These are phyloP conservation scores for Tauraco erythrolophus DNA, from an alignment of 2,113 vertebrate species.

Conservation along the genomic window DNA sequence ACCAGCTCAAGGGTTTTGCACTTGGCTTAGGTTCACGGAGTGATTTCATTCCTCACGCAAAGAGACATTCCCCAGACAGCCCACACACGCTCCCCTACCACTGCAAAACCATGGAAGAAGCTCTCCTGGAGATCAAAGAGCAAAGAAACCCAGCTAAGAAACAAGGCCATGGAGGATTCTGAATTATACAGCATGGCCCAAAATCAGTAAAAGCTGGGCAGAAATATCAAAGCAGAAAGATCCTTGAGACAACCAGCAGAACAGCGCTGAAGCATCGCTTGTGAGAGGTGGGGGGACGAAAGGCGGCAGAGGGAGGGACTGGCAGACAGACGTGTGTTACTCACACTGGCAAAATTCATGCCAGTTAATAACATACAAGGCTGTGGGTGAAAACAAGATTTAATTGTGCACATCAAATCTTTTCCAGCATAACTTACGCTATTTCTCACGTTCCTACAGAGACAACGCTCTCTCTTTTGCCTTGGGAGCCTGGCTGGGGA, in stretches of 20 bases:
- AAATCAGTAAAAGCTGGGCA: neutral
- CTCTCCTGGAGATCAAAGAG: neutral
- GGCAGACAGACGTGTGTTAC: neutral
- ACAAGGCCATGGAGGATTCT: neutral
- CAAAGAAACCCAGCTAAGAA: neutral
- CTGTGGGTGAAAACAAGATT: conserved; percentile 66
- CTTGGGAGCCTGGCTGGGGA: neutral
- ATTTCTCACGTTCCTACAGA: conserved; percentile 30
- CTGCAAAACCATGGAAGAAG: neutral
- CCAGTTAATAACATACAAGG: conserved; percentile 54
- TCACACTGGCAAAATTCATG: conserved; percentile 42
- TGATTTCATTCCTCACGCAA: neutral
- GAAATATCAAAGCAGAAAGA: neutral
- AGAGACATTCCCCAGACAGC: neutral
- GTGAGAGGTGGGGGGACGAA: neutral
- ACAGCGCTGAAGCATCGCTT: neutral
- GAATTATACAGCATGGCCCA: neutral
- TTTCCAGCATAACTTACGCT: conserved; percentile 19
- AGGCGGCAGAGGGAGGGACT: neutral
- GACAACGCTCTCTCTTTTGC: neutral
- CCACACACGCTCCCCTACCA: rapidly evolving
- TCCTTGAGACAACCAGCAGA: rapidly evolving
- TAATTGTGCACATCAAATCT: conserved; percentile 46
- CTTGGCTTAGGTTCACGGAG: neutral
- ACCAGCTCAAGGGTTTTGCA: rapidly evolving